Conservation (phyloP, 2,113 vertebrate genomes). For the Cyrtonyx montezumae region DNA sequence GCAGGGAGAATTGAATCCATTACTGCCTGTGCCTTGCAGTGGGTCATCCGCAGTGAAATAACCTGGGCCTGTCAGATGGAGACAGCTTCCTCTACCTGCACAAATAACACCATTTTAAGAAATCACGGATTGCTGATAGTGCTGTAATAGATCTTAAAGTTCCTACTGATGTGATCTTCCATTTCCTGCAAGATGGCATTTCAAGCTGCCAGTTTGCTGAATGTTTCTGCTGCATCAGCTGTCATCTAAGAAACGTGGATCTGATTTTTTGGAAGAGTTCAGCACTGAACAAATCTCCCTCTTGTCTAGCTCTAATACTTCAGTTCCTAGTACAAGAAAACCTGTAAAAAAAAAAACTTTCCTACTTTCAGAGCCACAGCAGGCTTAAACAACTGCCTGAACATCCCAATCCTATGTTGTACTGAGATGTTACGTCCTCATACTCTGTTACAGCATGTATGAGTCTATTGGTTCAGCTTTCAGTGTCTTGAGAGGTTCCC, state of each 20-base stretch:
- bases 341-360: neutral
- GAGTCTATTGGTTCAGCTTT: neutral
- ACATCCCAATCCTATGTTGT: neutral
- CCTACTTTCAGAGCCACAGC: neutral
- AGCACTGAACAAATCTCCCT: neutral
- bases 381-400: neutral
- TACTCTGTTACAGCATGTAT: neutral
- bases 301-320: neutral
- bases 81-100: conserved; percentile 50
- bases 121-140: conserved; percentile 42
- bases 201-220: neutral
- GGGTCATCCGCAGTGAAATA: conserved; percentile 20
- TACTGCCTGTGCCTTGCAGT: neutral
- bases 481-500: neutral
- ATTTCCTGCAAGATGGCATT: neutral
- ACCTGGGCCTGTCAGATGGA: conserved; percentile 13
- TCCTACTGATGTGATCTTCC: conserved; percentile 47
- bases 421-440: neutral
- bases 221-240: conserved; percentile 20
- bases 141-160: conserved; percentile 51
- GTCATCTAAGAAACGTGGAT: neutral
- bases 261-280: neutral
- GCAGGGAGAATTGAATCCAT: neutral
- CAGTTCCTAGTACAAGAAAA: neutral
- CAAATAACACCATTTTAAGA: conserved; percentile 34